Conservation (phyloP, 1,140 invertebrate species). For the Macrobrachium rosenbergii region DNA sequence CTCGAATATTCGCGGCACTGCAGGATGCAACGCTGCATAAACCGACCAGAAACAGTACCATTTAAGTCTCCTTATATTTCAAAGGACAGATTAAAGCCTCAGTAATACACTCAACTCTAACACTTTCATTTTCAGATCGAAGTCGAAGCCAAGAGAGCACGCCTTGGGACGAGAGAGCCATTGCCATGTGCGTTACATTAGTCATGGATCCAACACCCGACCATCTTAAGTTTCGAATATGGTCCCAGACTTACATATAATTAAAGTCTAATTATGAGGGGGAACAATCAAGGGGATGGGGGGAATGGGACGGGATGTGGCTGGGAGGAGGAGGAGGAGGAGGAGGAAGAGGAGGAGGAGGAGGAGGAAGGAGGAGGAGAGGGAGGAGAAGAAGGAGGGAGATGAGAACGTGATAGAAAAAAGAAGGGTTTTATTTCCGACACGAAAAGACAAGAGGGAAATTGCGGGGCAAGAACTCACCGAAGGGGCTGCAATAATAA, state of each 20-base stretch:
- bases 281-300: constrained; percentile 50
- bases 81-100: too few species aligned
- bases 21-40: too few species aligned
- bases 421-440: too few species aligned
- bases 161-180: constrained; percentile 33
- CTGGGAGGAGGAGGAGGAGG: neutral
- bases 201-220: constrained; percentile 44
- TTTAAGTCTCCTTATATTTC: too few species aligned
- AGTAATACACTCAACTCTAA: too few species aligned
- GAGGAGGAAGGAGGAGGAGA: neutral
- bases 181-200: constrained; percentile 56
- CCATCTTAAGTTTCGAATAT: constrained; percentile 55
- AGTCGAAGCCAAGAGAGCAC: constrained; percentile 37
- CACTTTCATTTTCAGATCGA: neutral
- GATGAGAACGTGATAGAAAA: neutral
- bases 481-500: too few species aligned
- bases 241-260: constrained; percentile 57
- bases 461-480: too few species aligned
- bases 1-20: too few species aligned
- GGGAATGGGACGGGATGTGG: neutral
- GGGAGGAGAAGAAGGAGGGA: neutral
- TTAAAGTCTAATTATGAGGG: constrained; percentile 59
- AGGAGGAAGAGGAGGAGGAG: neutral
- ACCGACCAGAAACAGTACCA: too few species aligned
- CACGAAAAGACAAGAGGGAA: too few species aligned